Evolutionary conservation across 2,888 invertebrate species (phyloP).

Genomic region (Andrena fulva): DNA sequence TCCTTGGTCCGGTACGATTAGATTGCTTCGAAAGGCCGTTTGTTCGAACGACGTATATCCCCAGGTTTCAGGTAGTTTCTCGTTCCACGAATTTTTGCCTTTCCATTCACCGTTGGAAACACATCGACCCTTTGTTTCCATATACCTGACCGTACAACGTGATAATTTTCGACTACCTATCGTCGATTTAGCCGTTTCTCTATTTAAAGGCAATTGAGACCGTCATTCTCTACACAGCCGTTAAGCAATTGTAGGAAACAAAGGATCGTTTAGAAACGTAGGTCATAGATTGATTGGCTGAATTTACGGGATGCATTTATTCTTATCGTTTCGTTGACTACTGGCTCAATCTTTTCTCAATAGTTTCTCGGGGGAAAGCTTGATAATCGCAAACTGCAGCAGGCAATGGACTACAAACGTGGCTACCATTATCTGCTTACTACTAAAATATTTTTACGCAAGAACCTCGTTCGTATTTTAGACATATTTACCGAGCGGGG

Average conservation of each 20-base stretch:
- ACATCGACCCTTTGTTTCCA: constrained; percentile 32
- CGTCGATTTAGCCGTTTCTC: background rate
- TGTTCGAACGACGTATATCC: background rate
- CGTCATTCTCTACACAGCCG: background rate
- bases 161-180: constrained; percentile 8
- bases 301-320: background rate
- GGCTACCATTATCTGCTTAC: background rate
- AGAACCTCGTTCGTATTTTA: too few species aligned
- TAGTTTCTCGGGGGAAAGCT: background rate
- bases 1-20: constrained; percentile 28
- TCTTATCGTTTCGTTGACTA: background rate
- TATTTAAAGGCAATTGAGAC: background rate
- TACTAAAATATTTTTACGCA: too few species aligned
- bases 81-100: constrained; percentile 49
- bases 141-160: constrained; percentile 35
- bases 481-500: too few species aligned
- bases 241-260: constrained; percentile 1
- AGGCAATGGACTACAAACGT: background rate
- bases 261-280: background rate
- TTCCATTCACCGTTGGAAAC: constrained; percentile 16
- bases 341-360: background rate
- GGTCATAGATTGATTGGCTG: background rate
- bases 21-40: constrained; percentile 50
- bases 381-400: background rate
- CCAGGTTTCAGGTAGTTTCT: constrained; percentile 35